A percentile compares a stretch with the other conserved stretches of the same genome.
Conservation (phyloP, 2,888 invertebrate genomes). For the Sinelater perroti region DNA sequence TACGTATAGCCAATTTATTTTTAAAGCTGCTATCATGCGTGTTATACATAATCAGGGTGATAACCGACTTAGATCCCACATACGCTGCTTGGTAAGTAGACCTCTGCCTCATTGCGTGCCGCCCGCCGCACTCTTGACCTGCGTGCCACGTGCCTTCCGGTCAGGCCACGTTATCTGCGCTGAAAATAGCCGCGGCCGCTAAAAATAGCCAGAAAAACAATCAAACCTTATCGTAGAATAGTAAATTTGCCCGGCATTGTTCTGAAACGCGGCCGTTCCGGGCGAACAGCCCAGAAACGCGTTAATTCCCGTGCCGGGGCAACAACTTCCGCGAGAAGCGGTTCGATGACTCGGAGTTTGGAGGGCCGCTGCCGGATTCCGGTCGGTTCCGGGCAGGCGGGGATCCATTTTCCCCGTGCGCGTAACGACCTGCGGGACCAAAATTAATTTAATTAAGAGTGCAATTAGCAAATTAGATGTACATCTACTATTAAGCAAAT, state of each 20-base stretch:
- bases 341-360: no score
- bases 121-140: background rate
- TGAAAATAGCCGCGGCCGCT: slow-evolving; percentile 1
- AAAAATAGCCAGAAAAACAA: slow-evolving; percentile 8
- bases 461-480: slow-evolving; percentile 27
- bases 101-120: no score
- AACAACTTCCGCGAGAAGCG: no score
- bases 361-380: no score
- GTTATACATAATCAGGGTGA: slow-evolving; percentile 93
- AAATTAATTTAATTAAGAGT: slow-evolving; percentile 29
- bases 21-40: slow-evolving; percentile 97
- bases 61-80: slow-evolving; percentile 88
- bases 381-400: no score
- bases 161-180: background rate
- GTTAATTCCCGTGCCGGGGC: no score
- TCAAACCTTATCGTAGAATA: background rate
- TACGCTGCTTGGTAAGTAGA: slow-evolving; percentile 84
- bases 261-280: no score
- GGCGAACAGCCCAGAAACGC: no score
- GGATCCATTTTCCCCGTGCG: slow-evolving; percentile 4
- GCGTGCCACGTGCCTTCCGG: no score
- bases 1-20: slow-evolving; percentile 96
- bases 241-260: slow-evolving; percentile 6
- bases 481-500: slow-evolving; percentile 12
- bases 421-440: slow-evolving; percentile 22